A percentile compares a stretch with the other conserved stretches of the same genome.
Conservation (phyloP, 35 echinoderm and acorn worm species). For the Anneissia japonica region DNA sequence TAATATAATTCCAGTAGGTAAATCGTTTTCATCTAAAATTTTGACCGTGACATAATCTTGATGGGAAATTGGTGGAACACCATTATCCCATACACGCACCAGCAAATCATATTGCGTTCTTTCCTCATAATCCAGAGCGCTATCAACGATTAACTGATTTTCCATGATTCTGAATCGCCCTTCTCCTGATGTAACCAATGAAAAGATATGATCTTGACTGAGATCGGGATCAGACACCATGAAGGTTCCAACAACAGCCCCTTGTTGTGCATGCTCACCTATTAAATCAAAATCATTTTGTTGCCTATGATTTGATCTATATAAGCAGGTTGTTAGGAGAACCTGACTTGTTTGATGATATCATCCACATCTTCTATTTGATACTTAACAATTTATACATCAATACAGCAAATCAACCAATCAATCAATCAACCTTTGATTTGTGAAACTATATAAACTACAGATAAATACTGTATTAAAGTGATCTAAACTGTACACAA, state of each 20-base stretch:
- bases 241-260: not conserved
- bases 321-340: too few relatives aligned
- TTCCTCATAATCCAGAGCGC: conserved; percentile 22
- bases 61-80: not conserved
- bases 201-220: conserved; percentile 10
- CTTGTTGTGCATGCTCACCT: conserved; percentile 21
- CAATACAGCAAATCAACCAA: too few relatives aligned
- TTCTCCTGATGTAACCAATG: conserved; percentile 13
- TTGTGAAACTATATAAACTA: too few relatives aligned
- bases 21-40: conserved; percentile 38
- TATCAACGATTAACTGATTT: conserved; percentile 1
- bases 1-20: conserved; percentile 24
- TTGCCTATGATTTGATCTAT: too few relatives aligned
- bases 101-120: not conserved
- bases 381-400: too few relatives aligned
- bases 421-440: too few relatives aligned
- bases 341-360: too few relatives aligned
- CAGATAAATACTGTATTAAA: too few relatives aligned
- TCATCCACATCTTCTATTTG: too few relatives aligned
- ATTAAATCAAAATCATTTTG: too few relatives aligned
- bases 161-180: conserved; percentile 9
- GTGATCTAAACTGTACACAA: too few relatives aligned
- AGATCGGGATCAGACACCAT: conserved; percentile 21
- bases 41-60: not conserved
- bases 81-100: conserved; percentile 26